Percentiles rank a stretch among this genome's conserved stretches.
phyloP scores from a whole-genome alignment of 2,797 vertebrate genomes.

The Hoplostethus atlanticus region DNA sequence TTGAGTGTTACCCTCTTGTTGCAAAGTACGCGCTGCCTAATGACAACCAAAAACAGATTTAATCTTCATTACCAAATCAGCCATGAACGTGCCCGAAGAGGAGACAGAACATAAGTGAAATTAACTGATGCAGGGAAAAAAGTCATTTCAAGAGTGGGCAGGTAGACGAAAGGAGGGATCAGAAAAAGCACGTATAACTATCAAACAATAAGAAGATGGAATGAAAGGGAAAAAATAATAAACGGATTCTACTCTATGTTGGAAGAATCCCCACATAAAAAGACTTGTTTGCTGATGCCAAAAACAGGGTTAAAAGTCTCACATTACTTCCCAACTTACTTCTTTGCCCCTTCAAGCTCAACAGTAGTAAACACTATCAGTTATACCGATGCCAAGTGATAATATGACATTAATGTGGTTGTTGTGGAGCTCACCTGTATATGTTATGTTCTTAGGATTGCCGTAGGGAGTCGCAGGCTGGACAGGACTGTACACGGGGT shows the following conservation, averaged over 20 bases:
- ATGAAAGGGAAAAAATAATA: too few species aligned
- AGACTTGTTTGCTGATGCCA: not conserved
- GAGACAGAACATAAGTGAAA: slow-evolving; percentile 7
- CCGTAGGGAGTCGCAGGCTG: slow-evolving; percentile 90
- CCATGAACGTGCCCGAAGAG: not conserved
- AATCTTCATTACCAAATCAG: slow-evolving; percentile 1
- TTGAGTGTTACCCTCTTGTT: too few species aligned
- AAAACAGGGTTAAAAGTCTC: not conserved
- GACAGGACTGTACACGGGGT: slow-evolving; percentile 92
- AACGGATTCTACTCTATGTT: not conserved
- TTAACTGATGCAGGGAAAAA: not conserved
- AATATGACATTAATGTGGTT: slow-evolving; percentile 1
- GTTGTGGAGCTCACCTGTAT: slow-evolving; percentile 84
- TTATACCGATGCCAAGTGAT: not conserved
- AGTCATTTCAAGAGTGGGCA: not conserved
- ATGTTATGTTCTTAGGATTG: slow-evolving; percentile 91
- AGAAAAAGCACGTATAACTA: not conserved
- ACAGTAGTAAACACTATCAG: too few species aligned
- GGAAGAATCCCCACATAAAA: not conserved
- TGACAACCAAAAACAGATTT: not conserved
- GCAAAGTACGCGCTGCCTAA: too few species aligned
- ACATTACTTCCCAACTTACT: not conserved
- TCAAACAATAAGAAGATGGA: not conserved
- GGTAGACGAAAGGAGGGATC: not conserved
- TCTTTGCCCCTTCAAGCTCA: not conserved